Evolutionary conservation across 2,797 vertebrate genomes (phyloP), one percentile per base, ranked within the genome.

Genomic region (Xiphophorus birchmanni): DNA sequence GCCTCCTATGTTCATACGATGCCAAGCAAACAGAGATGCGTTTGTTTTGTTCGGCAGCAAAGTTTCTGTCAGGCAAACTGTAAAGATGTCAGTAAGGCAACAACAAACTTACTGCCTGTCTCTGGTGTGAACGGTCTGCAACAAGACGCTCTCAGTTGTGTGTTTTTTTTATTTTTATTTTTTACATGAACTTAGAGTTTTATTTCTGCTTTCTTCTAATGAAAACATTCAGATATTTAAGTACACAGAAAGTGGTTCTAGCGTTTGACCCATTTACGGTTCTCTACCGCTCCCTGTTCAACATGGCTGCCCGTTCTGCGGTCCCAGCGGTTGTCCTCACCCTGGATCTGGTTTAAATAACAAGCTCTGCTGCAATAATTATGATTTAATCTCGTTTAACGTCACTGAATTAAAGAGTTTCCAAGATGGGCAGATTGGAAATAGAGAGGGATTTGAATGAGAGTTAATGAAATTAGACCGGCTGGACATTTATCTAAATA

Each of bases 401-500:
- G 92, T 86, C 17, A 29, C 79, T 74, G 88, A 91, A 92, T 95
- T 93, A 92, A 92, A 92, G 87, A 88, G 84, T 91, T 93, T 94
- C 94, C 94, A 93, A 92, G 92, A 90, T 91, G 80, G 84, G 86
- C 80, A 92, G 90, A 94, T 90, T 94, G 89, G 74, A 92, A 93
- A 94, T 90, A 93, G 94, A 93, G 81, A 88, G 82, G 84, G 92
- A 90, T 93, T 93, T 93, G 88, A 92, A 86, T n/a, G 18, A 80
- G 80, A 85, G 86, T 91, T 91, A 93, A 91, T 91, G 90, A 95
- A 94, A 93, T 92, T 73, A 92, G 82, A 86, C 87, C 80, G 80
- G 93, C 79, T 93, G 93, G 94, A 95, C 94, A 93, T 84, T 91
- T 86, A 89, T 92, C 87, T 95, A 91, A 96, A 95, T 96, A 87